Evolutionary conservation across 2,113 vertebrate species (phyloP), one percentile per base, ranked within the genome.

Genomic region (Ceyx cyanopectus): DNA sequence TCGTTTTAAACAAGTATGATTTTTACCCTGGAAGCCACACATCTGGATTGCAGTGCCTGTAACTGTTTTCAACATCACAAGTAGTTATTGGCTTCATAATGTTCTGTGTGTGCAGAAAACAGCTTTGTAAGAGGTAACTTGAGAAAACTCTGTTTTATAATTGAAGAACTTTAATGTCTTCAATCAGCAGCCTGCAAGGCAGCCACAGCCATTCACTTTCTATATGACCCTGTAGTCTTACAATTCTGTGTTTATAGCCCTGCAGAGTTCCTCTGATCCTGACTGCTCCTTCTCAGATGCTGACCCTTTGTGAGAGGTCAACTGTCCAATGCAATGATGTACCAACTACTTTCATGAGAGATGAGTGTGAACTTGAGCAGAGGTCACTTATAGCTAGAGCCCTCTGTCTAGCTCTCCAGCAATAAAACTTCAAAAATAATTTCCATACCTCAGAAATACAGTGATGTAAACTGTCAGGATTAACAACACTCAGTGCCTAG

Each of bases 1-100:
- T 56, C 79, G 75, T 83, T 93, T 65, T 93, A 94, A 96, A 93
- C 81, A 93, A 95, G 74, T 56, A n/a, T n/a, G 53, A 50, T 56
- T 89, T 85, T 78, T 68, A 34, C 72, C 60, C 85, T 85, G 93
- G 43, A 78, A 92, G 89, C 72, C 68, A 83, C 92, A 91, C 93
- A 94, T 94, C 85, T 96, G 94, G 94, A 67, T 40, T 85, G 65
- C 82, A 88, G 80, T 70, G 90, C 48, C 76, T 91, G 19, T 65
- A 22, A 89, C 70, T 76, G 45, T 72, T 85, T 72, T 73, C 67
- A 73, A 66, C 75, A 70, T 85, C 67, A 69, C 32, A 41, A 92
- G 41, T 60, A 96, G 63, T 73, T 79, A 46, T 1, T 85, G 50
- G 67, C 58, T 89, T 76, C 40, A n/a, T 62, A 68, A 62, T 51